A percentile compares a stretch with the other conserved stretches of the same genome.
phyloP scores from a whole-genome alignment of 2,888 invertebrate species.

The Polyommatus icarus region DNA sequence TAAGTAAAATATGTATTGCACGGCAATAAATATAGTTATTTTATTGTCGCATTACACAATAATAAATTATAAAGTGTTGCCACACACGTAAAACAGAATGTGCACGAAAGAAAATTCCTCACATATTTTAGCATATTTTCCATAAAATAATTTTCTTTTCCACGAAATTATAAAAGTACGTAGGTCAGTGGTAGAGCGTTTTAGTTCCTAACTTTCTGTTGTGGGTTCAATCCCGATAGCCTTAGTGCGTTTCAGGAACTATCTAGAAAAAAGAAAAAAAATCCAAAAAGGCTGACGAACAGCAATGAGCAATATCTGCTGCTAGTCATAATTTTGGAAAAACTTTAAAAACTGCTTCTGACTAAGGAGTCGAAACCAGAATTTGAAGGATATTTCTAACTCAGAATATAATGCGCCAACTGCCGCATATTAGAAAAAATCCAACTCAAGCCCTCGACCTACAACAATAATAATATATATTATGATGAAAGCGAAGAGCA shows the following conservation, averaged over 20 bases:
- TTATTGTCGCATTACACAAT: constrained; percentile 8
- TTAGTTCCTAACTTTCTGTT: neutral
- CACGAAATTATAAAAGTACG: neutral
- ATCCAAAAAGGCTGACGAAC: neutral
- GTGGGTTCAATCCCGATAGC: neutral
- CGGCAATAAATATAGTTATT: constrained; percentile 13
- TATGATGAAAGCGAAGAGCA: too few species aligned
- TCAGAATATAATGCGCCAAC: too few species aligned
- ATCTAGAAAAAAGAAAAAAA: too few species aligned
- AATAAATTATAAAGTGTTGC: constrained; percentile 19
- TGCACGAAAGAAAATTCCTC: constrained; percentile 9
- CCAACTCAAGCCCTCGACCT: too few species aligned
- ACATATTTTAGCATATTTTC: constrained; percentile 13
- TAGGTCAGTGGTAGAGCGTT: neutral
- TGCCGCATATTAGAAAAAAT: too few species aligned
- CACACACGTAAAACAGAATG: constrained; percentile 6
- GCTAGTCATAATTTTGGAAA: too few species aligned
- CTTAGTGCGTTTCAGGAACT: neutral
- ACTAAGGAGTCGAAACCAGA: too few species aligned
- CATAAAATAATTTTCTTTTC: neutral
- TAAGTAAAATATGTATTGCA: constrained; percentile 10
- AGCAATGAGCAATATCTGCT: too few species aligned
- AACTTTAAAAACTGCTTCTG: too few species aligned
- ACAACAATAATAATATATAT: too few species aligned
- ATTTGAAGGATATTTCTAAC: too few species aligned